Evolutionary conservation across 2,113 vertebrate species (phyloP), one percentile per base, ranked within the genome.

Genomic region (human (Homo sapiens)): DNA sequence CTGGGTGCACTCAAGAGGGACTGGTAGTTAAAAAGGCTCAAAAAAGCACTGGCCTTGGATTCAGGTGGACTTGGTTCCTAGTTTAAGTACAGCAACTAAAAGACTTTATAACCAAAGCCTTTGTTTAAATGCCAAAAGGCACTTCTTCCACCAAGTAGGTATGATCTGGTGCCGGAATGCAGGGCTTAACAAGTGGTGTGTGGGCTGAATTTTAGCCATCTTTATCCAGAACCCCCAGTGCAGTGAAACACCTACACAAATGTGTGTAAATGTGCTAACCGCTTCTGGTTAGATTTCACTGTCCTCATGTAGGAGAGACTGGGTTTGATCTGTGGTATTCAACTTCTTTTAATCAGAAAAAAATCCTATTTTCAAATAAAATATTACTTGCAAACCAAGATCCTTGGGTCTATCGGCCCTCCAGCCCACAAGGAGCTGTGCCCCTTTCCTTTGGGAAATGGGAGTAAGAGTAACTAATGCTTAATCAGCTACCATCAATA

Each of bases 181-280:
- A 22, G 84, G 70, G 48, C 18, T 75, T 66, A 70, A 73, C 4
- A 35, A 79, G 43, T 38, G 22, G 27, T 27, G 13, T 35, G 20
- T 83, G 94, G 90, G 83, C 43, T 78, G 75, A 90, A 57, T 91
- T 88, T 94, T 48, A 92, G 55, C 27, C 84, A 57, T 96, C 55
- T 70, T n/a, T 40, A 35, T 94, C 30, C 59, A 93, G 75, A 72
- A 76, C 38, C 48, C 57, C 59, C n/a, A 20, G 6, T 18, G 23
- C 25, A 50, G 64, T 61, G 82, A 96, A 23, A 76, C 80, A 55
- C 68, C 79, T 30, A 87, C 23, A 10, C 50, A 50, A 38, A 79
- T n/a, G 7, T 52, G 76, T 45, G 14, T n/a, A 64, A 68, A 55
- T 7, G 18, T n/a, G 16, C 27, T 68, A 87, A 40, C 38, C 55